These are phyloP conservation scores for Cyphomyrus discorhynchus DNA, from an alignment of 2,113 vertebrate genomes.

Conservation along the genomic window DNA sequence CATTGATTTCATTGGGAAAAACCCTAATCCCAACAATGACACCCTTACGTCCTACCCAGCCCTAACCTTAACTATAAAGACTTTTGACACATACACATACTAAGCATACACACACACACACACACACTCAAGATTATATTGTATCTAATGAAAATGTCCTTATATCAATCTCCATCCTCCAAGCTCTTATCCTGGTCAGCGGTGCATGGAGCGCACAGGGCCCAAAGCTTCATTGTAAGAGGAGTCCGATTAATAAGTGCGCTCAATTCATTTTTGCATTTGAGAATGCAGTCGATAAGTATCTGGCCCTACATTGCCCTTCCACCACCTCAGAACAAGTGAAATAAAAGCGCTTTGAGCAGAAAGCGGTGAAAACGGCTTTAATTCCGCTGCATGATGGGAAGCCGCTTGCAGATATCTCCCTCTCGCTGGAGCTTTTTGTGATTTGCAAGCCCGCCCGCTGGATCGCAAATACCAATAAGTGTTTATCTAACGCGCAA, in stretches of 20 bases:
- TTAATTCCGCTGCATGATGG: conserved; percentile 19
- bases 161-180: background rate
- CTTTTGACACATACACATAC: background rate
- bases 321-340: background rate
- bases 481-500: conserved; percentile 18
- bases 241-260: background rate
- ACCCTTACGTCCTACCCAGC: background rate
- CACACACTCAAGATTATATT: background rate
- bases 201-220: background rate
- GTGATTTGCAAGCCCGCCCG: conserved; percentile 17
- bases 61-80: background rate
- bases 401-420: conserved; percentile 9
- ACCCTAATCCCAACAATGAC: background rate
- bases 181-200: background rate
- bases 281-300: background rate
- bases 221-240: background rate
- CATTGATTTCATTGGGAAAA: background rate
- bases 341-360: background rate
- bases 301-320: background rate
- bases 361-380: background rate
- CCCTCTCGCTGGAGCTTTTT: background rate
- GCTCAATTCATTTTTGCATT: background rate
- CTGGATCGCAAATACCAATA: conserved; percentile 24
- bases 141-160: background rate
- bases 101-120: background rate